These are phyloP conservation scores for Eriosoma lanigerum DNA, from an alignment of 1,140 invertebrate genomes.

Conservation along the genomic window DNA sequence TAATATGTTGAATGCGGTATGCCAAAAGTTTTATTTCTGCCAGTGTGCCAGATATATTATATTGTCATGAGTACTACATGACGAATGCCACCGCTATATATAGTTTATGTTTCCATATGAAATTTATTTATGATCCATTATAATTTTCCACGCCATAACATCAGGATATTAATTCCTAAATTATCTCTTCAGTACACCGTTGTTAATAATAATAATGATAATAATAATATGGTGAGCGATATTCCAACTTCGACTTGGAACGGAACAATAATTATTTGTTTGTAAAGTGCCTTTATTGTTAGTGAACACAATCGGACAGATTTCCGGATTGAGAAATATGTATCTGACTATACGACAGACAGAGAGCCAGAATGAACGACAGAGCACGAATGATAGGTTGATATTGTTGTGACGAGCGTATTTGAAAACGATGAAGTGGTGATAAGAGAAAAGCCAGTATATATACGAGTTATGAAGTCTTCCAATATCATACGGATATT, in stretches of 20 bases:
- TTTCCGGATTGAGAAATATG: background rate
- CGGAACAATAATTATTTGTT: constrained; percentile 11
- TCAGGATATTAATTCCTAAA: background rate
- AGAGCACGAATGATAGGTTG: background rate
- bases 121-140: background rate
- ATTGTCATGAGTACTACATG: too few relatives aligned
- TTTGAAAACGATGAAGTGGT: background rate
- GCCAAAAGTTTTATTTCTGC: too few relatives aligned
- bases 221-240: background rate
- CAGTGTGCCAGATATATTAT: too few relatives aligned
- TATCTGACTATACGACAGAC: background rate
- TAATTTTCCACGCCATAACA: background rate
- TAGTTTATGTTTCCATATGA: background rate
- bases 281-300: background rate
- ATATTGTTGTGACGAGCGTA: background rate
- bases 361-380: background rate
- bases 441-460: background rate
- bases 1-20: too few relatives aligned
- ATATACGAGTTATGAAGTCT: constrained; percentile 18
- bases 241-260: background rate
- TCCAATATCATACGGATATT: constrained; percentile 9
- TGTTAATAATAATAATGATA: background rate
- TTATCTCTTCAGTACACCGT: background rate
- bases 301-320: constrained; percentile 6
- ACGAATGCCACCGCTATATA: too few relatives aligned